Evolutionary conservation across 2,888 invertebrate genomes (phyloP).

Genomic region (Phyllotreta cruciferae): DNA sequence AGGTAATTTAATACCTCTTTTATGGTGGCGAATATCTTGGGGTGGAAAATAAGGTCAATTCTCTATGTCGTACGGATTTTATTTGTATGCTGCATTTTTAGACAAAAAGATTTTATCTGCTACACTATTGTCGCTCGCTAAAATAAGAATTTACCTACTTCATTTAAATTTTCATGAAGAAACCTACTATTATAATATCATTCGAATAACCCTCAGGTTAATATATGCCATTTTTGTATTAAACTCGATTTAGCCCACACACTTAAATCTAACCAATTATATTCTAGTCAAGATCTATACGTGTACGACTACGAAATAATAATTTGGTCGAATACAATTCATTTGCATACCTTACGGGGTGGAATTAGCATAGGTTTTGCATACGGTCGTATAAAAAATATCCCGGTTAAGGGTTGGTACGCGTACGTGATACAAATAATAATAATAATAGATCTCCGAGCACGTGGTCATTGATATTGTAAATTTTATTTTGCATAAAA

Average conservation of each 20-base stretch:
- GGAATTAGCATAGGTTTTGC: constrained; percentile 42
- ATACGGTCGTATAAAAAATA: constrained; percentile 36
- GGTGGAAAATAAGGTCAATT: constrained; percentile 57
- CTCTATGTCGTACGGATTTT: constrained; percentile 47
- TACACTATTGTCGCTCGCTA: neutral
- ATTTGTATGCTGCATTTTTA: constrained; percentile 36
- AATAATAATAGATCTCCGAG: constrained; percentile 35
- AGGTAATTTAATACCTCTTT: constrained; percentile 61
- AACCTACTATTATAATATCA: too few relatives aligned
- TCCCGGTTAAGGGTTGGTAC: constrained; percentile 35
- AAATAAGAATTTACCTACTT: too few relatives aligned
- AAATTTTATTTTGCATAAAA: neutral
- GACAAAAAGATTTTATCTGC: constrained; percentile 27
- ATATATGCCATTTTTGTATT: too few relatives aligned
- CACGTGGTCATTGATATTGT: constrained; percentile 33
- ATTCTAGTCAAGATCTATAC: too few relatives aligned
- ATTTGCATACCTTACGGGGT: constrained; percentile 37
- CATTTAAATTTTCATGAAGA: too few relatives aligned
- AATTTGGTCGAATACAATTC: neutral
- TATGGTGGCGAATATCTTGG: constrained; percentile 59
- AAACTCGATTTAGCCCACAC: too few relatives aligned
- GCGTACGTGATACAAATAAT: constrained; percentile 34
- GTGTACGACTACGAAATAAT: too few relatives aligned
- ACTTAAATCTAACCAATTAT: too few relatives aligned
- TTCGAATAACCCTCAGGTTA: too few relatives aligned